phyloP scores from a whole-genome alignment of 2,888 invertebrate species.

The Acrobasis repandana region DNA sequence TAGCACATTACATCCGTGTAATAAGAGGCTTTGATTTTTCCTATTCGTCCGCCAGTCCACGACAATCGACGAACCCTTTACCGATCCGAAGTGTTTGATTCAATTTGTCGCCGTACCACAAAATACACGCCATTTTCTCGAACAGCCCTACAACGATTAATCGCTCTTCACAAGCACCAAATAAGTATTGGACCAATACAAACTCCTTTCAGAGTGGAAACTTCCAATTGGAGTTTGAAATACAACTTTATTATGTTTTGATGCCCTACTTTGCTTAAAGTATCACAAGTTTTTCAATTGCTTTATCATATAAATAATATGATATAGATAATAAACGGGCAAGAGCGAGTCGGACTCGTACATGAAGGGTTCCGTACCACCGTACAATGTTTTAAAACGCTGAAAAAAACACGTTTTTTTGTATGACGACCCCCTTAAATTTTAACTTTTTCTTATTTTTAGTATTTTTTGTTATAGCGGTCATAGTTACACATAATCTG shows the following conservation, averaged over 20 bases:
- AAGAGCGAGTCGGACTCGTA: too few relatives aligned
- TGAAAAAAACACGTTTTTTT: too few relatives aligned
- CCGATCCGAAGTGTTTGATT: constrained; percentile 3
- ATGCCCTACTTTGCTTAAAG: not conserved
- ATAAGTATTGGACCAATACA: constrained; percentile 13
- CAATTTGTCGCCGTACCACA: constrained; percentile 4
- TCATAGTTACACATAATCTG: too few relatives aligned
- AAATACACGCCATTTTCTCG: constrained; percentile 1
- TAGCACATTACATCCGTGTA: too few relatives aligned
- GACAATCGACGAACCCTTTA: not conserved
- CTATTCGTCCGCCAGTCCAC: too few relatives aligned
- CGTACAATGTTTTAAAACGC: too few relatives aligned
- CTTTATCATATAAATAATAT: not conserved
- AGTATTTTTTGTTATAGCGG: too few relatives aligned
- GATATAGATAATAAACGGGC: too few relatives aligned
- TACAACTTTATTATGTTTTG: constrained; percentile 6
- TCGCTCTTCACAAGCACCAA: not conserved
- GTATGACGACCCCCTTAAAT: too few relatives aligned
- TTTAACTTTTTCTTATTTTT: too few relatives aligned
- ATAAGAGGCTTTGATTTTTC: too few relatives aligned
- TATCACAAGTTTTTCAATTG: not conserved
- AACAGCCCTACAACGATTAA: constrained; percentile 6
- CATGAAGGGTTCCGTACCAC: too few relatives aligned
- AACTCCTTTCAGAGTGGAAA: constrained; percentile 6
- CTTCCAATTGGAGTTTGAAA: constrained; percentile 7